These are phyloP conservation scores for Graphium colonna DNA, from an alignment of 2,888 invertebrate species.

Conservation along the genomic window DNA sequence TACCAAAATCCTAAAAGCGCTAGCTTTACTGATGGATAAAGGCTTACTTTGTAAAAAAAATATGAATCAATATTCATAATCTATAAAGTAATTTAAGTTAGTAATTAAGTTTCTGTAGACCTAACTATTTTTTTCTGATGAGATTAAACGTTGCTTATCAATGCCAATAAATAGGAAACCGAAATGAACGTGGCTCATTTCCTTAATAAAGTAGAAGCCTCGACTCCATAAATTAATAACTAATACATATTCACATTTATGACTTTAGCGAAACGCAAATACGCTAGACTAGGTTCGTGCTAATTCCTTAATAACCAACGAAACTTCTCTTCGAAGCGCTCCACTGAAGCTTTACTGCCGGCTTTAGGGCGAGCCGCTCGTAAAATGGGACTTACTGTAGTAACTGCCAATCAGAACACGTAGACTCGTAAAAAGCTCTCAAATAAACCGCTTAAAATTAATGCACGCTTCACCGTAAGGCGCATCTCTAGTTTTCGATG, in stretches of 20 bases:
- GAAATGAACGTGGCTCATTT: too few relatives aligned
- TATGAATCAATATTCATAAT: too few relatives aligned
- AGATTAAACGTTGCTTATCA: too few relatives aligned
- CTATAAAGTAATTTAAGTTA: too few relatives aligned
- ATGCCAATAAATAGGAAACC: too few relatives aligned
- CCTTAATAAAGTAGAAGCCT: too few relatives aligned
- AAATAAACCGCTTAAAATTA: constrained; percentile 53
- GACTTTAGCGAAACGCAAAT: not conserved
- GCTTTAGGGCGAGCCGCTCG: constrained; percentile 36
- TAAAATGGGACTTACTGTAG: constrained; percentile 39
- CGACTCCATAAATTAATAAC: too few relatives aligned
- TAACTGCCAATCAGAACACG: constrained; percentile 50
- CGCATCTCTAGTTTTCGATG: constrained; percentile 40
- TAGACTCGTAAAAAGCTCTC: constrained; percentile 37
- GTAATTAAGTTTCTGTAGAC: too few relatives aligned
- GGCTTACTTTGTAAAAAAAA: too few relatives aligned
- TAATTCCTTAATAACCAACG: constrained; percentile 28
- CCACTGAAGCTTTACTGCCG: constrained; percentile 32
- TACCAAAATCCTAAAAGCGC: too few relatives aligned
- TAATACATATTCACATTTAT: not conserved
- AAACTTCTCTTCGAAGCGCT: constrained; percentile 30
- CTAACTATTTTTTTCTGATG: too few relatives aligned
- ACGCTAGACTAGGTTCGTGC: constrained; percentile 10
- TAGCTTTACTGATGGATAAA: too few relatives aligned
- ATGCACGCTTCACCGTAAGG: constrained; percentile 41